Base-by-base conservation (phyloP, 2,113 vertebrate genomes). In the Trichomycterus rosablanca region DNA sequence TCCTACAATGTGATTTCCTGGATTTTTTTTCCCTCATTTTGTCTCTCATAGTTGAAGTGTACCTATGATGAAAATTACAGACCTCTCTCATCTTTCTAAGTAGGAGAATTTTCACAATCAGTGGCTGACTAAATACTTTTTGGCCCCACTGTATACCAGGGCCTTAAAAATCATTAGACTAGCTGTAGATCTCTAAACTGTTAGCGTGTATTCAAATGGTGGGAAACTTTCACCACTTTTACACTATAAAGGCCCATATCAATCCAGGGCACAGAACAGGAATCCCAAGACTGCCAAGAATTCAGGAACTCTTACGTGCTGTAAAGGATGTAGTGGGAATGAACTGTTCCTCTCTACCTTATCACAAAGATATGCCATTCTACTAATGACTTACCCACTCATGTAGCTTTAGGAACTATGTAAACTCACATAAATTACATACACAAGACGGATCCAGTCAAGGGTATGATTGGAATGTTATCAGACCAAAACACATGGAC, bases 391-490 rank as follows among this genome's bases (percentile, higher is more conserved):
- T 43, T 2, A 23, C 5, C 45, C 19, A 12, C 44, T 8, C 9
- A 48, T 22, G 39, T 19, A 23, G 4, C 28, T 37, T 16, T 12
- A 54, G 26, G 15, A 54, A 53, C 26, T 16, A 46, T 55, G 10
- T 43, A 2, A 20, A 32, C n/a, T 6, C 2, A 35, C 19, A 39
- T 55, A 65, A 28, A 59, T 35, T 20, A 22, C n/a, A 16, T 23
- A 51, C 30, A 32, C 5, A 49, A 22, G 24, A 50, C 51, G 59
- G 52, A 52, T 60, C 44, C 32, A 46, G 67, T 60, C 55, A 32
- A 37, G 28, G 66, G 69, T 72, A 80, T 73, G 63, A 58, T 7
- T 59, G 78, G 80, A 83, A 84, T 83, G 67, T 76, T 43, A 63
- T 63, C 68, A 56, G 28, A 56, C 11, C 9, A 20, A 56, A 65